phyloP scores from a whole-genome alignment of 2,797 vertebrate genomes.

The Scleropages formosus region DNA sequence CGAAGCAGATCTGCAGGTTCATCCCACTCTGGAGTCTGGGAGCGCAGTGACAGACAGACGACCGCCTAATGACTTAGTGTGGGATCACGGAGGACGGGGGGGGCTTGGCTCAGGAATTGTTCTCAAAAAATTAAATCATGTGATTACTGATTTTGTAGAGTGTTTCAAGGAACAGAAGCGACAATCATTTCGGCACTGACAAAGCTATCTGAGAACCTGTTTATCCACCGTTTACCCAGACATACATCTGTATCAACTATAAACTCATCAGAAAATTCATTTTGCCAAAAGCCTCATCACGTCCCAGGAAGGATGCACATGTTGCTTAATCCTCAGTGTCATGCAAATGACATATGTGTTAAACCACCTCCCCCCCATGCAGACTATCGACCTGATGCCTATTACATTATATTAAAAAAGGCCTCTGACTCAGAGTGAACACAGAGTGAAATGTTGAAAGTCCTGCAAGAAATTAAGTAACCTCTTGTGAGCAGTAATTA shows the following conservation, averaged over 20 bases:
- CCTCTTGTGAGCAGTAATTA: conserved; percentile 22
- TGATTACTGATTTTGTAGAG: no score
- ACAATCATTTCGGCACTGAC: no score
- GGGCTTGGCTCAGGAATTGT: not conserved
- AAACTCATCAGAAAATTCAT: no score
- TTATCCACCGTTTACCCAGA: no score
- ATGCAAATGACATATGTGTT: not conserved
- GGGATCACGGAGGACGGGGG: not conserved
- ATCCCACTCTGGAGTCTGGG: conserved; percentile 92
- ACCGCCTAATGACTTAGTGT: not conserved
- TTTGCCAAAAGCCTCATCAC: no score
- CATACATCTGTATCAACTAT: no score
- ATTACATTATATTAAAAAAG: no score
- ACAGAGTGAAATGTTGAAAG: conserved; percentile 5
- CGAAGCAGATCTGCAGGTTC: conserved; percentile 98
- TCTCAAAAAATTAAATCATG: no score
- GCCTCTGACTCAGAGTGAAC: not conserved
- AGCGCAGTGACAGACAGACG: conserved; percentile 23
- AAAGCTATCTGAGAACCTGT: no score
- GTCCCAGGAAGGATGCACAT: no score
- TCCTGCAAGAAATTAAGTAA: no score
- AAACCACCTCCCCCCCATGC: not conserved
- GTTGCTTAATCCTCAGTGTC: not conserved
- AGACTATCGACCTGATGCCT: no score
- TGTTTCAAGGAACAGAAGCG: not conserved